Percentiles rank a stretch among this genome's conserved stretches.
These are phyloP conservation scores for Vanessa tameamea DNA, from an alignment of 1,140 invertebrate genomes.

Conservation along the genomic window DNA sequence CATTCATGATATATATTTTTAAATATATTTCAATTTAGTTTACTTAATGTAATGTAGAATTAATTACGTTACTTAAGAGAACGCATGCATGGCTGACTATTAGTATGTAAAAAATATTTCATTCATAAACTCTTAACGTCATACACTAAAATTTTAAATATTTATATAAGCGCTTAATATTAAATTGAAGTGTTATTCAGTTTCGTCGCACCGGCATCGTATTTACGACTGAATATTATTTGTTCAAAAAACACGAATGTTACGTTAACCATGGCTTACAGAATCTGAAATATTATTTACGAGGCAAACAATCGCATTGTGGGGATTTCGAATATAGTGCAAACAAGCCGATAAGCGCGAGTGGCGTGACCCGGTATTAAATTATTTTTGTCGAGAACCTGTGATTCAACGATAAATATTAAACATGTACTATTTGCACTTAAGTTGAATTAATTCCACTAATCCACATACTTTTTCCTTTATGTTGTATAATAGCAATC, in stretches of 20 bases:
- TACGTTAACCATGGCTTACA: slow-evolving; percentile 46
- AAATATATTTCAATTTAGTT: not conserved
- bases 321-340: slow-evolving; percentile 53
- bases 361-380: slow-evolving; percentile 47
- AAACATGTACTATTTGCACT: slow-evolving; percentile 4
- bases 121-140: too few species aligned
- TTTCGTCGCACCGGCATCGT: slow-evolving; percentile 1
- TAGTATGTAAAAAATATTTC: too few species aligned
- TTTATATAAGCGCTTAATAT: slow-evolving; percentile 1
- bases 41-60: too few species aligned
- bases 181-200: slow-evolving; percentile 1
- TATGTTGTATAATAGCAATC: not conserved
- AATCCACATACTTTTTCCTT: not conserved
- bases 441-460: not conserved
- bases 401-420: slow-evolving; percentile 26
- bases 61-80: too few species aligned
- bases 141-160: not conserved
- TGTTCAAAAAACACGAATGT: slow-evolving; percentile 37
- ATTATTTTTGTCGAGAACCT: slow-evolving; percentile 38
- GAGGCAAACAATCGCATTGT: slow-evolving; percentile 53
- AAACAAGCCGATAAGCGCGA: slow-evolving; percentile 56
- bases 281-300: slow-evolving; percentile 60
- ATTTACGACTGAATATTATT: slow-evolving; percentile 27
- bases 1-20: not conserved
- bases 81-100: too few species aligned